Conservation (phyloP, 2,888 invertebrate species). For the Polydrusus tereticollis region DNA sequence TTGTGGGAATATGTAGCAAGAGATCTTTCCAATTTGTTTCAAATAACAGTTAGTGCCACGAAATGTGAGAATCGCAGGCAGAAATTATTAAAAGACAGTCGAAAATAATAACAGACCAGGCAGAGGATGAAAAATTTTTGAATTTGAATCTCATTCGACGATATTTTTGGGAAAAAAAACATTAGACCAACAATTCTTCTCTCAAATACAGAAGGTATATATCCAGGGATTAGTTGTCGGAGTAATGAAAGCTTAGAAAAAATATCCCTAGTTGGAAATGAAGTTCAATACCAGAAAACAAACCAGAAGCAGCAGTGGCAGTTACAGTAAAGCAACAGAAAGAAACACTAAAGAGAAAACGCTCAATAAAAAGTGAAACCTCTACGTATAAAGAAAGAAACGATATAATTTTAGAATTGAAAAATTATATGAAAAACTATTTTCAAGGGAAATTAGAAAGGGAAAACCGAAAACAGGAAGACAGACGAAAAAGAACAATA, state of each 20-base stretch:
- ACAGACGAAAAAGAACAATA: not conserved
- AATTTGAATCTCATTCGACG: conserved; percentile 14
- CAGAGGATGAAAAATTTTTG: conserved; percentile 9
- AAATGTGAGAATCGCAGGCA: conserved; percentile 15
- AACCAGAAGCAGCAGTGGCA: no score
- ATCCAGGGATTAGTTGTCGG: no score
- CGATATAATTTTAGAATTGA: not conserved
- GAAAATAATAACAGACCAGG: conserved; percentile 15
- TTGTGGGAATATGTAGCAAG: conserved; percentile 15
- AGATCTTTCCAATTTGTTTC: conserved; percentile 2
- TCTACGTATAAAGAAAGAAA: not conserved
- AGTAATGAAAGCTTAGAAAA: no score
- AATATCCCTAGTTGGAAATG: no score
- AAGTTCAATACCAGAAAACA: no score
- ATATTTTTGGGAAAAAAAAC: conserved; percentile 18
- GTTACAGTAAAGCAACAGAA: no score
- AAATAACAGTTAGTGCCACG: not conserved
- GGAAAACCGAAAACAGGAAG: not conserved
- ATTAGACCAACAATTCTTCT: conserved; percentile 13
- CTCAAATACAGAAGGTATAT: not conserved
- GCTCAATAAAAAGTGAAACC: no score
- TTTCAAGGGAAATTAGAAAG: not conserved
- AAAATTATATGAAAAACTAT: not conserved
- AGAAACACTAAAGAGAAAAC: no score
- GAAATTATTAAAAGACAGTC: conserved; percentile 6